Percentiles rank a stretch among this genome's conserved stretches.
Evolutionary conservation across 2,797 vertebrate species (phyloP).

Genomic region (Hyperoplus immaculatus): DNA sequence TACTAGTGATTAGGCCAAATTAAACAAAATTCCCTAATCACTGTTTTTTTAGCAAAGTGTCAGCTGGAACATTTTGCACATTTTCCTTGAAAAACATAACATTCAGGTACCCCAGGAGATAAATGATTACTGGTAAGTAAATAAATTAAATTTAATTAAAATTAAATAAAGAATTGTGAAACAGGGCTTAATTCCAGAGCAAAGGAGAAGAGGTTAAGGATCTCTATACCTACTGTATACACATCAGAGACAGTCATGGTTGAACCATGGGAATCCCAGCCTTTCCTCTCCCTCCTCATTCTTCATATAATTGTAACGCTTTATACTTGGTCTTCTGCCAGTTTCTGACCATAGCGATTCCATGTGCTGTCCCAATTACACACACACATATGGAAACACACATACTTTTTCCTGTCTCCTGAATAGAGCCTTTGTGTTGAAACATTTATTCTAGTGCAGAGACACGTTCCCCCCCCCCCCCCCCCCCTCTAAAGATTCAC

Average conservation of each 20-base stretch:
- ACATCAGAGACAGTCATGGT: not conserved
- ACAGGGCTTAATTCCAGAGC: not conserved
- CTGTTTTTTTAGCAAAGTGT: not conserved
- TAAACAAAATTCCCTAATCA: not conserved
- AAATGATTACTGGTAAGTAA: not conserved
- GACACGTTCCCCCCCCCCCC: constrained; percentile 45
- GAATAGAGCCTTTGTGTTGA: constrained; percentile 75
- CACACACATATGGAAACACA: constrained; percentile 38
- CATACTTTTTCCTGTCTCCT: constrained; percentile 62
- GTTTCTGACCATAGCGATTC: constrained; percentile 50
- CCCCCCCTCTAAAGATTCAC: not conserved
- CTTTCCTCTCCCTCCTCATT: constrained; percentile 7
- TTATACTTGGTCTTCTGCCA: constrained; percentile 43
- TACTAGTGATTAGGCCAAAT: not conserved
- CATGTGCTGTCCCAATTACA: constrained; percentile 52
- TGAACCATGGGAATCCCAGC: constrained; percentile 9
- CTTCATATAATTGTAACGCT: constrained; percentile 50
- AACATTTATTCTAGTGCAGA: constrained; percentile 67
- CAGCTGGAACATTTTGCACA: not conserved
- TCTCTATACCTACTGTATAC: not conserved
- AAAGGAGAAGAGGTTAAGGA: rapidly evolving
- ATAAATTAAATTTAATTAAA: no score
- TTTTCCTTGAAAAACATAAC: not conserved
- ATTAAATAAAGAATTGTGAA: not conserved
- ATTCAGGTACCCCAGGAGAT: not conserved